Conservation (phyloP, 2,888 invertebrate genomes). For the Lasioglossum malachurum region DNA sequence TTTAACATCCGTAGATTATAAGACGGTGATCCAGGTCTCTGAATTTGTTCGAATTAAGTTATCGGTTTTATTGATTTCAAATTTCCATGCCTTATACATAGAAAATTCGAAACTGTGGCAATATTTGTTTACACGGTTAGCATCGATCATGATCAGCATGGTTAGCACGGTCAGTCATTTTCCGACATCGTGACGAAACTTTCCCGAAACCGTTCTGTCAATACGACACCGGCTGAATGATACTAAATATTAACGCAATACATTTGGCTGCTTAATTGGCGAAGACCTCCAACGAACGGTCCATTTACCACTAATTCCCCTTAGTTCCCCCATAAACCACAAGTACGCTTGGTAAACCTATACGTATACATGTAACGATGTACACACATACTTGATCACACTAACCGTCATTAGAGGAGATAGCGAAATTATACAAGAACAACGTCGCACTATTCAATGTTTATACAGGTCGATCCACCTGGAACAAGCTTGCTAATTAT, state of each 20-base stretch:
- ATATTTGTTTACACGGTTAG: not conserved
- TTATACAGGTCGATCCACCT: not conserved
- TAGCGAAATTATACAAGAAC: not conserved
- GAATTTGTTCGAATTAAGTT: not conserved
- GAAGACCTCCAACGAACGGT: conserved; percentile 11
- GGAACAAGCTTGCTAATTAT: not conserved
- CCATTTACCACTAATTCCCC: conserved; percentile 13
- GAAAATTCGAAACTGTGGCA: too few species aligned
- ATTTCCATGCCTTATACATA: too few species aligned
- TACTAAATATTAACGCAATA: conserved; percentile 15
- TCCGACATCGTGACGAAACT: not conserved
- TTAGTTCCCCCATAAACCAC: conserved; percentile 11
- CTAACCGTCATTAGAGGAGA: not conserved
- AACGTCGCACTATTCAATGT: not conserved
- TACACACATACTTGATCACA: not conserved
- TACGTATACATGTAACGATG: conserved; percentile 3
- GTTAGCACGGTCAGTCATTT: not conserved
- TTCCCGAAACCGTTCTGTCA: not conserved
- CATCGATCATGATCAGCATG: not conserved
- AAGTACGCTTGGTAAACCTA: conserved; percentile 11
- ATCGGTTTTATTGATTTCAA: not conserved
- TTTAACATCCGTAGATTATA: not conserved
- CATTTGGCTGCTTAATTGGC: conserved; percentile 7
- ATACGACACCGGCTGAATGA: not conserved
- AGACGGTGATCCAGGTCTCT: not conserved